These are phyloP conservation scores for Columba janthina DNA, from an alignment of 2,113 vertebrate genomes.

Conservation along the genomic window DNA sequence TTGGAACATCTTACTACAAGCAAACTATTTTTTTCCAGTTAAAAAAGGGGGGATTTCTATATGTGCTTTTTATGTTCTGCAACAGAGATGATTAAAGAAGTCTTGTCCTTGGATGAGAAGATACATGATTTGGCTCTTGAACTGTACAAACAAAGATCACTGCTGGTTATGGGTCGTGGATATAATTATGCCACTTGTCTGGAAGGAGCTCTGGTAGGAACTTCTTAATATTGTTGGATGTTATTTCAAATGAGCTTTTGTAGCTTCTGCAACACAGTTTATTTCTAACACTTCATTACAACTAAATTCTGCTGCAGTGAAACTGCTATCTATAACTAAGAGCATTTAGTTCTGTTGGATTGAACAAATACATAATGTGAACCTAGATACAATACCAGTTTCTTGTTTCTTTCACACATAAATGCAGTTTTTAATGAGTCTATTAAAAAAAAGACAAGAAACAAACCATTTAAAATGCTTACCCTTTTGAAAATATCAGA, in stretches of 20 bases:
- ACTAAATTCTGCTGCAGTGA: background rate
- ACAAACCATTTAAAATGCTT: background rate
- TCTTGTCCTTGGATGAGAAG: slow-evolving; percentile 86
- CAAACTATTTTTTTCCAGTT: background rate
- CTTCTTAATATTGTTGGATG: background rate
- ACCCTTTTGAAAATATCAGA: background rate
- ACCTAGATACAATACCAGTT: background rate
- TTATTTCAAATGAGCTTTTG: background rate
- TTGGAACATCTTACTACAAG: background rate
- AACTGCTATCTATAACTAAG: background rate
- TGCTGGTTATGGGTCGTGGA: slow-evolving; percentile 95
- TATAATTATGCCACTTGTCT: slow-evolving; percentile 96
- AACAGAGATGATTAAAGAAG: slow-evolving; percentile 87
- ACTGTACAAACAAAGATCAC: slow-evolving; percentile 87
- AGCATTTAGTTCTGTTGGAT: background rate
- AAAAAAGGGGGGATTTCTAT: background rate
- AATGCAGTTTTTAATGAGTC: background rate
- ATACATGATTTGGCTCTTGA: slow-evolving; percentile 89
- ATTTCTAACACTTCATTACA: background rate
- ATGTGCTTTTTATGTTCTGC: background rate
- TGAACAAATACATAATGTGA: background rate
- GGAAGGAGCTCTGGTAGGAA: slow-evolving; percentile 94
- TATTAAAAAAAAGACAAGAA: background rate
- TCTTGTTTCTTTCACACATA: background rate
- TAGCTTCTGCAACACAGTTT: background rate